Base-by-base conservation (phyloP, 2,113 vertebrate species). In the Echinops telfairi region DNA sequence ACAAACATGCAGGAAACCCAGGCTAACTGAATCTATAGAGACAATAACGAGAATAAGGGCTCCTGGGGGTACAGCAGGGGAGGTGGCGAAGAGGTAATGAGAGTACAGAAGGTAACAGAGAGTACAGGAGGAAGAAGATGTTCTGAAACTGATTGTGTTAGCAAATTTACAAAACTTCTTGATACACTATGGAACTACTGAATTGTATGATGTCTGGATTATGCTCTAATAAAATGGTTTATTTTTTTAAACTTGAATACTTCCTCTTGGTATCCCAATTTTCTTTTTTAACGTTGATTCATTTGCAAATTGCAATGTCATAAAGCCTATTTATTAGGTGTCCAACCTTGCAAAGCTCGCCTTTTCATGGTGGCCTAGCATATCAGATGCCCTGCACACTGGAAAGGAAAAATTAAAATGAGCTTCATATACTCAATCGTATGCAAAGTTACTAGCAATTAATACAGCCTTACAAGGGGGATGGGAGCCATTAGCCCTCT, bases 371-470 rank as follows among this genome's bases (percentile, higher is more conserved):
- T 94, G 79, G 23, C 66, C 27, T n/a, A 36, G 38, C 31, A 40
- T 91, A 95, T 93, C 57, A 94, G 81, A 84, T 57, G 7, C 43
- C 16, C 80, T 92, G 11, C 95, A 82, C 62, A 83, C 16, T 91
- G 57, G 91, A 95, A 96, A 96, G 95, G 89, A 94, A 75, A 97
- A 98, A 97, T 95, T 71, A 94, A 96, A 97, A 94, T 95, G 93
- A 95, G 70, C 94, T 93, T 95, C 83, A 89, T 92, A 85, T 97
- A 96, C 81, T 96, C 84, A 95, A 95, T 97, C 97, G 92, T 96
- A 97, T 98, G 92, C 97, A 98, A 93, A 83, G 83, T 97, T 98
- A 97, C 97, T 98, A 97, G 96, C 97, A 98, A 98, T 98, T 98
- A 98, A 89, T 92, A 91, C 0, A 0, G 14, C 84, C 92, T 97